A percentile compares a stretch with the other conserved stretches of the same genome.
Conservation (phyloP, 1,140 invertebrate species). For the Aphelenchoides avenae region DNA sequence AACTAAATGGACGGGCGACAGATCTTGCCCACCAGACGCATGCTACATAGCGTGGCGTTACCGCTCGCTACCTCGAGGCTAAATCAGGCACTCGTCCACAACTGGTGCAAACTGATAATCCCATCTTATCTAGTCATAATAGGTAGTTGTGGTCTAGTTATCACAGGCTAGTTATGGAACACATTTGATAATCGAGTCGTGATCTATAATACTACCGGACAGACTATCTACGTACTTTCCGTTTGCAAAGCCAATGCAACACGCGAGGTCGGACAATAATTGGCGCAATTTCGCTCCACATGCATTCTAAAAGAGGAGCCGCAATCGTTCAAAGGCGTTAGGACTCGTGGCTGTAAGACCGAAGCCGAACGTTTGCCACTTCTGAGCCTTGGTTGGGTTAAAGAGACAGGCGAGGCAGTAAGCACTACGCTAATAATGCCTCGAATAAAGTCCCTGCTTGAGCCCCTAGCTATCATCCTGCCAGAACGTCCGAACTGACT, state of each 20-base stretch:
- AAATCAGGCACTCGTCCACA: background rate
- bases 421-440: too few relatives aligned
- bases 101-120: conserved; percentile 9
- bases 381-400: too few relatives aligned
- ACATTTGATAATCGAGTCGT: background rate
- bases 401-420: too few relatives aligned
- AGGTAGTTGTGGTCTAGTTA: background rate
- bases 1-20: conserved; percentile 37
- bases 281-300: conserved; percentile 36
- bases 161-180: background rate
- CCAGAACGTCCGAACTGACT: too few relatives aligned
- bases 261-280: conserved; percentile 25
- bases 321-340: too few relatives aligned
- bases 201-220: background rate
- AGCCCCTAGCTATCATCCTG: too few relatives aligned
- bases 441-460: too few relatives aligned
- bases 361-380: too few relatives aligned
- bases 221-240: background rate
- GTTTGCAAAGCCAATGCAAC: conserved; percentile 38
- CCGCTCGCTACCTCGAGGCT: conserved; percentile 36
- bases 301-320: conserved; percentile 30
- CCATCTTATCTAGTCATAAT: conserved; percentile 3
- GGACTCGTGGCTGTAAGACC: too few relatives aligned
- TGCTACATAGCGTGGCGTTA: conserved; percentile 39
- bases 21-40: conserved; percentile 32